phyloP scores from a whole-genome alignment of 2,888 invertebrate genomes.

The Slavum lentiscoides region DNA sequence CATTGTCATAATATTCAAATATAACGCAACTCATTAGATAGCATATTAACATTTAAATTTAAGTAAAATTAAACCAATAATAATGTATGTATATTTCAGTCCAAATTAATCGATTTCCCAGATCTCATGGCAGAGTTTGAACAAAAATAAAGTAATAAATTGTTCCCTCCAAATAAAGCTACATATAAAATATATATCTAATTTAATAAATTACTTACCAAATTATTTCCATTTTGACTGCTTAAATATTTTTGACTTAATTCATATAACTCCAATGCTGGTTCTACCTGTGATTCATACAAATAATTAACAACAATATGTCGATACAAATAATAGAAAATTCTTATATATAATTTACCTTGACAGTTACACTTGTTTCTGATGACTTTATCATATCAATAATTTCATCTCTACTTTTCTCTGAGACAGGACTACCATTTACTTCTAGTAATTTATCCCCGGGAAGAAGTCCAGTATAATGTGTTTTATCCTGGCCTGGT shows the following conservation, averaged over 20 bases:
- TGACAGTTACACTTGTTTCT: constrained; percentile 78
- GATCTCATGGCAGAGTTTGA: too few relatives aligned
- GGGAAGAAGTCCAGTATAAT: constrained; percentile 84
- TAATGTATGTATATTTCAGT: too few relatives aligned
- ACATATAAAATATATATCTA: too few relatives aligned
- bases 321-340: not conserved
- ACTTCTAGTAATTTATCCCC: constrained; percentile 79
- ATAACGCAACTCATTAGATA: too few relatives aligned
- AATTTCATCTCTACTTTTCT: constrained; percentile 84
- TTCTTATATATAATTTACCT: constrained; percentile 64
- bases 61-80: too few relatives aligned
- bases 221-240: constrained; percentile 24
- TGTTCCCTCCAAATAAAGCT: too few relatives aligned
- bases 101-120: too few relatives aligned
- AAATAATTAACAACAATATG: not conserved
- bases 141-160: too few relatives aligned
- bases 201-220: constrained; percentile 23
- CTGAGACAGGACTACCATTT: constrained; percentile 82
- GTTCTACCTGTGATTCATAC: constrained; percentile 33
- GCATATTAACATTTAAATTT: too few relatives aligned
- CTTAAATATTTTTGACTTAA: constrained; percentile 41
- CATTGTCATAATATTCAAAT: too few relatives aligned
- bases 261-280: constrained; percentile 44
- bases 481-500: constrained; percentile 66
- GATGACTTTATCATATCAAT: constrained; percentile 90